Base-by-base conservation (phyloP, 2,888 invertebrate species). In the Yponomeuta sedellus region DNA sequence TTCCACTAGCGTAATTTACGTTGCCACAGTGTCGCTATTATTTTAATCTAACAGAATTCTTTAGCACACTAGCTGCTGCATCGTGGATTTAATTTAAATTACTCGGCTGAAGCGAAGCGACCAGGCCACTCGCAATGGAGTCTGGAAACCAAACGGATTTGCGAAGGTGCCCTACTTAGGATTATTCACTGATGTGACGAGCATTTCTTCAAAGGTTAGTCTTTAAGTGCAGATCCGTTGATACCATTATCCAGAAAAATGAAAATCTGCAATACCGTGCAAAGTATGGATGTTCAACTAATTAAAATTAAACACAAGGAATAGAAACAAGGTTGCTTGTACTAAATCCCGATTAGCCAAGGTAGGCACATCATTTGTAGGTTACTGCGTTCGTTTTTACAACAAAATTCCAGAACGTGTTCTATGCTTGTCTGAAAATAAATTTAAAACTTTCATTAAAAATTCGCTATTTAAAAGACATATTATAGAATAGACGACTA, bases 21-120 rank as follows among this genome's bases (percentile, higher is more conserved):
- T 16, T 16, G 5, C 44, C 44, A 52, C 44, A 52, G 3, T 52
- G 44, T 52, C 44, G 16, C 44, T 52, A 52, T 52, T 16, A 52
- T 52, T 52, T 52, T 52, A 52, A 52, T 52, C 44, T 16, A 52
- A 52, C 44, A 52, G 44, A 52, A 52, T 52, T 52, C 44, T 52
- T 52, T 16, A 52, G 44, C 44, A 52, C 44, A 52, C 16, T 52
- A 52, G 44, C 44, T 52, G 44, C 44, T 52, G 44, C 44, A 52
- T 52, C 12, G 44, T 52, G 44, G 44, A 52, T 52, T 52, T 52
- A 52, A 52, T 52, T 52, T 52, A 52, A 52, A 52, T 52, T 52
- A 16, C 44, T 52, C 44, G 44, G 44, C 3, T 5, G 44, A 52
- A 52, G 44, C 16, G 44, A 52, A 16, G 16, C 16, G 44, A 52